Conservation (phyloP, 2,888 invertebrate species). For the Heliconius ismenius region DNA sequence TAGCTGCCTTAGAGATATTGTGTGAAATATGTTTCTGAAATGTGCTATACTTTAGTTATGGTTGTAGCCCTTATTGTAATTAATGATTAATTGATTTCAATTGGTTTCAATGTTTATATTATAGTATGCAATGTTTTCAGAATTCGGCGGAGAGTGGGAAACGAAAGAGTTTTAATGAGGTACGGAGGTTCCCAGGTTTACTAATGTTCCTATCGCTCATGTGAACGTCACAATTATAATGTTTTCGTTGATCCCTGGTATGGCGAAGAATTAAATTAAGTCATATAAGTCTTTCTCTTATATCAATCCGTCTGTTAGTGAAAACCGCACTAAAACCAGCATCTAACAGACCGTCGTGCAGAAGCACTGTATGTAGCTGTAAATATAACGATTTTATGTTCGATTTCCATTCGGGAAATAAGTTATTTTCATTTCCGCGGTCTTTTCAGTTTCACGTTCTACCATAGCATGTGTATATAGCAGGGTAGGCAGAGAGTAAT, state of each 20-base stretch:
- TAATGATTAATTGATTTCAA: neutral
- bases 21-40: conserved; percentile 24
- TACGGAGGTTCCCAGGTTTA: no score
- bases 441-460: neutral
- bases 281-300: no score
- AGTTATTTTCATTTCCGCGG: neutral
- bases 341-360: neutral
- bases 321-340: neutral
- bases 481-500: neutral
- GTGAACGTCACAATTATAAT: neutral
- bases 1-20: conserved; percentile 10
- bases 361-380: neutral
- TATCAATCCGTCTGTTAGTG: neutral
- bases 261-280: neutral
- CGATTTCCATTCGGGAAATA: neutral
- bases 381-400: neutral
- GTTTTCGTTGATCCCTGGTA: neutral
- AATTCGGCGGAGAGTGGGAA: neutral
- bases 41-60: neutral
- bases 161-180: no score
- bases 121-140: neutral
- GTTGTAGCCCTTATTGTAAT: conserved; percentile 8
- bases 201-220: neutral
- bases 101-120: no score
- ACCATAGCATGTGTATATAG: neutral